Conservation (phyloP, 2,113 vertebrate species). For the Pterophyllum scalare region DNA sequence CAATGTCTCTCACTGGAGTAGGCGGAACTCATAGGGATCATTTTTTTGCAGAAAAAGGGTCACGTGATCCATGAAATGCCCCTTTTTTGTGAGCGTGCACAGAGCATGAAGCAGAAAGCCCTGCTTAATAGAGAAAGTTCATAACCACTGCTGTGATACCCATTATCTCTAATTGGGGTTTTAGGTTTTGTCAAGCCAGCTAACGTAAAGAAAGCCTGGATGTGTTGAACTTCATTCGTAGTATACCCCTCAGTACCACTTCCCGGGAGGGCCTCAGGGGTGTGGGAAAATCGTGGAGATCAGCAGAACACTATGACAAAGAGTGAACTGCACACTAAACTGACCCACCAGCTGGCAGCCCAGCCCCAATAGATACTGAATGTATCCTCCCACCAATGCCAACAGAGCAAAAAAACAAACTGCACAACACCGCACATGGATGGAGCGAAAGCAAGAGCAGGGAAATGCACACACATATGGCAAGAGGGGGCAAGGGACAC, state of each 20-base stretch:
- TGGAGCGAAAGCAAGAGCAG: neutral
- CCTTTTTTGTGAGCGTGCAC: neutral
- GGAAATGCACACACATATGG: neutral
- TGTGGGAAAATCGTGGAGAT: constrained; percentile 74
- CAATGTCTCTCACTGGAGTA: neutral
- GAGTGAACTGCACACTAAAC: constrained; percentile 72
- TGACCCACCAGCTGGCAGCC: constrained; percentile 63
- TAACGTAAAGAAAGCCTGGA: neutral
- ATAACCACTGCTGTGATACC: neutral
- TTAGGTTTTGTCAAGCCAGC: neutral
- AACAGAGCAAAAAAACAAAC: constrained; percentile 57
- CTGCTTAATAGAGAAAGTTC: neutral
- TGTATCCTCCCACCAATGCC: constrained; percentile 38
- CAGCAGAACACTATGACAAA: constrained; percentile 81
- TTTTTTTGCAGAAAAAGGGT: neutral
- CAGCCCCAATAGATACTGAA: constrained; percentile 55
- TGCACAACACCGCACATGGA: constrained; percentile 28
- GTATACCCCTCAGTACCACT: constrained; percentile 59
- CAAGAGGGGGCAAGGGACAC: neutral
- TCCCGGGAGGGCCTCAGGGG: constrained; percentile 77
- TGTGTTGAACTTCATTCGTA: constrained; percentile 5
- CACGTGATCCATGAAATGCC: neutral
- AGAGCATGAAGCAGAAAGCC: neutral
- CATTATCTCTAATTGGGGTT: neutral
- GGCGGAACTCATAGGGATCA: neutral